Evolutionary conservation across 1,140 invertebrate species (phyloP).

Genomic region (Lutraria rhynchaena): DNA sequence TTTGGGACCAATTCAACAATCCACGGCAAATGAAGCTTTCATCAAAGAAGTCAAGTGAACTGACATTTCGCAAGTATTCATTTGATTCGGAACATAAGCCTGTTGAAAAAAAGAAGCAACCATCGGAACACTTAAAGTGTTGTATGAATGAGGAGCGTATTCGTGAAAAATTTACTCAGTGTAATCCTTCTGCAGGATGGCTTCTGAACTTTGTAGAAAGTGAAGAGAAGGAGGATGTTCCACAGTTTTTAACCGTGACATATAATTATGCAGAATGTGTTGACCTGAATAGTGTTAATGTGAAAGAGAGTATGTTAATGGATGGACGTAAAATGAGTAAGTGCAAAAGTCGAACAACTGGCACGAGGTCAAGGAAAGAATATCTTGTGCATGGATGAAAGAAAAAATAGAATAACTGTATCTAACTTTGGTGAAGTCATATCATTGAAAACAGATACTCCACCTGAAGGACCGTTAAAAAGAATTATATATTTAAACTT

Average conservation of each 20-base stretch:
- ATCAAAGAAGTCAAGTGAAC: constrained; percentile 25
- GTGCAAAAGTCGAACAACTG: background rate
- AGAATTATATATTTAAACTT: background rate
- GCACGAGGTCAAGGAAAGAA: constrained; percentile 1
- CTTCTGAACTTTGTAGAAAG: background rate
- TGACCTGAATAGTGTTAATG: constrained; percentile 5
- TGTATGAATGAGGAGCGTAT: background rate
- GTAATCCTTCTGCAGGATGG: no score
- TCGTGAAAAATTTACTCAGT: background rate
- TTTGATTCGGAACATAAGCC: background rate
- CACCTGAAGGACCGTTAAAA: constrained; percentile 11
- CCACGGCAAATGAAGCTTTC: constrained; percentile 24
- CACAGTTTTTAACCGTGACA: no score
- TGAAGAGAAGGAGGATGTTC: background rate
- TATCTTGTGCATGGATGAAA: background rate
- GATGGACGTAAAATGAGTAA: background rate
- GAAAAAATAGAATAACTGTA: constrained; percentile 6
- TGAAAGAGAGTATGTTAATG: constrained; percentile 8
- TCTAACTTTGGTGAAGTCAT: constrained; percentile 32
- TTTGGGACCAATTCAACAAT: constrained; percentile 43
- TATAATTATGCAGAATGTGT: no score
- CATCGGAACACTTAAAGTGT: background rate
- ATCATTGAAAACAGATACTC: background rate
- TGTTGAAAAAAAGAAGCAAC: background rate
- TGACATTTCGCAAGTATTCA: constrained; percentile 4